Evolutionary conservation across 35 echinoderm and acorn worm species (phyloP).

Genomic region (Heliocidaris tuberculata): DNA sequence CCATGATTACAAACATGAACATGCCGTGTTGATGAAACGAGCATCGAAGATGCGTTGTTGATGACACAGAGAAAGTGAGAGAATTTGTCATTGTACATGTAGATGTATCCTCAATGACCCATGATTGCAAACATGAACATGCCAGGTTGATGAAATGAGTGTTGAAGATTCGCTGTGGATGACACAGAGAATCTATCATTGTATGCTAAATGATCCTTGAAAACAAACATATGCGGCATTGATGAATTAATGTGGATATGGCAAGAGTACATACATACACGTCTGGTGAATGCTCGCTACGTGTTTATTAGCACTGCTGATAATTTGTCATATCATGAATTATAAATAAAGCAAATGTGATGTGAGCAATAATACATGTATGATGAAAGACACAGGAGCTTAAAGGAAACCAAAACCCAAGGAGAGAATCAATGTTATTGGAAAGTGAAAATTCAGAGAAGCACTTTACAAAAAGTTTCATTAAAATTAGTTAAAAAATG

Average conservation of each 20-base stretch:
- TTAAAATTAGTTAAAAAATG: too few species aligned
- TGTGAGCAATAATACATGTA: too few species aligned
- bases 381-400: too few species aligned
- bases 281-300: background rate
- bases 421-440: too few species aligned
- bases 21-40: background rate
- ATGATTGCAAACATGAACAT: background rate
- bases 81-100: background rate
- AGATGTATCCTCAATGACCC: background rate
- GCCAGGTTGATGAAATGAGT: background rate
- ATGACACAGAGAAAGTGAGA: background rate
- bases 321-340: background rate
- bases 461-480: too few species aligned
- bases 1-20: background rate
- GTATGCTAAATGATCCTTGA: background rate
- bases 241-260: background rate
- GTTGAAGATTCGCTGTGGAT: background rate
- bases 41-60: background rate
- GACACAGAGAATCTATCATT: background rate
- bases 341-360: too few species aligned
- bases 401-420: too few species aligned
- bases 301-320: background rate
- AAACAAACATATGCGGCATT: background rate
- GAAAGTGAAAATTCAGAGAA: too few species aligned
- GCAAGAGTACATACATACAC: background rate